These are phyloP conservation scores for Oncorhynchus tshawytscha DNA, from an alignment of 2,113 vertebrate species.

Conservation along the genomic window DNA sequence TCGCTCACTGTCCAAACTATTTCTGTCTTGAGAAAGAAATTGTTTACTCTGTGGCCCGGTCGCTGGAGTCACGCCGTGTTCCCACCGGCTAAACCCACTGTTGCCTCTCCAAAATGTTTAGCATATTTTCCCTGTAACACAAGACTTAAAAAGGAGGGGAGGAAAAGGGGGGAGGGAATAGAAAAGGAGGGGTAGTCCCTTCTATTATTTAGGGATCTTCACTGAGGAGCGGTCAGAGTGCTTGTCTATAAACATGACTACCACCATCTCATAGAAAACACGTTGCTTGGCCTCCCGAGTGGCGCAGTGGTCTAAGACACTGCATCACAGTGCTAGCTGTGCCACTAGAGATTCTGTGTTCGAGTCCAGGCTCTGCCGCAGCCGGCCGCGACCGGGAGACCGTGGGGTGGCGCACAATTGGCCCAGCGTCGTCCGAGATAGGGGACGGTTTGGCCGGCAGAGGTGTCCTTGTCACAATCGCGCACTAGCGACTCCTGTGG, in stretches of 20 bases:
- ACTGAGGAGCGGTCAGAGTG: slow-evolving; percentile 42
- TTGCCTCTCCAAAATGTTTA: slow-evolving; percentile 70
- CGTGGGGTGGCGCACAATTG: no score
- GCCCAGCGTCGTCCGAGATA: no score
- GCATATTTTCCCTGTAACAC: slow-evolving; percentile 76
- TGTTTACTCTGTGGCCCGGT: slow-evolving; percentile 76
- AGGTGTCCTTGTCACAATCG: no score
- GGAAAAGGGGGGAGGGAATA: slow-evolving; percentile 16
- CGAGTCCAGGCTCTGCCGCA: no score
- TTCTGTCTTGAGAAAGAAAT: slow-evolving; percentile 79
- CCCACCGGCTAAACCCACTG: slow-evolving; percentile 73
- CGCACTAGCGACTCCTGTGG: no score
- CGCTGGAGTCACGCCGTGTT: slow-evolving; percentile 75
- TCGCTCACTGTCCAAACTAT: slow-evolving; percentile 72
- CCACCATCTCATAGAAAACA: slow-evolving; percentile 52
- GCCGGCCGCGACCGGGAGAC: no score
- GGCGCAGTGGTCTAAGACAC: no score
- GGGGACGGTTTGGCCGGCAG: no score
- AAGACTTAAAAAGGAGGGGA: slow-evolving; percentile 64
- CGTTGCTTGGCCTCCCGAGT: slow-evolving; percentile 28
- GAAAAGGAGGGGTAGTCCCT: slow-evolving; percentile 35
- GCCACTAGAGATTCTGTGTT: no score
- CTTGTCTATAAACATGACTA: slow-evolving; percentile 59
- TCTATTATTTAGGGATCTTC: slow-evolving; percentile 52
- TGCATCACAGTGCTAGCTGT: no score